phyloP scores from a whole-genome alignment of 2,113 vertebrate genomes.

The Sciurus niger region DNA sequence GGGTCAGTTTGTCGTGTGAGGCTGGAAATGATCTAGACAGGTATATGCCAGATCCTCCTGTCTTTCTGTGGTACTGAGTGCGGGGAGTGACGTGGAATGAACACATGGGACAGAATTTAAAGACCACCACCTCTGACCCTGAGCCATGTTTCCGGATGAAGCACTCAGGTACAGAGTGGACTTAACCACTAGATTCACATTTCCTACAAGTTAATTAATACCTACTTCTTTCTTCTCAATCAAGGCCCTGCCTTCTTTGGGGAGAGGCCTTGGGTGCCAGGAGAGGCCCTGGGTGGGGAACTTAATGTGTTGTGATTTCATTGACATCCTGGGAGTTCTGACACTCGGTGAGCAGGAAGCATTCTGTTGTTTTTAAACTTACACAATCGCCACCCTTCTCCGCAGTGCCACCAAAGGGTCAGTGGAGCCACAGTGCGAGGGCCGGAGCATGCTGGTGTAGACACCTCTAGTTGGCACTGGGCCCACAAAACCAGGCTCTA shows the following conservation, averaged over 20 bases:
- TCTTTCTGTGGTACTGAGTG: background rate
- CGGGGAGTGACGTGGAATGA: background rate
- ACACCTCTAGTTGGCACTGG: background rate
- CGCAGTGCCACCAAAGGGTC: background rate
- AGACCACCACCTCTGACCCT: background rate
- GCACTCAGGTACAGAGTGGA: background rate
- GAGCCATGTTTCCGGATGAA: background rate
- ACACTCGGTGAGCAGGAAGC: background rate
- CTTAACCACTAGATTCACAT: background rate
- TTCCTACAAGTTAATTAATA: background rate
- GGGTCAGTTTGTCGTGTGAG: background rate
- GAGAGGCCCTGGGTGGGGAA: background rate
- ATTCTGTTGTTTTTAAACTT: background rate
- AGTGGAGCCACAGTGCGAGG: background rate
- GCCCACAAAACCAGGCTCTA: background rate
- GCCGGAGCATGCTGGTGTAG: accelerated
- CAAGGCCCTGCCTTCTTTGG: background rate
- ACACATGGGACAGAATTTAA: background rate
- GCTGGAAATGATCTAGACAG: background rate
- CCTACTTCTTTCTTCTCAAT: background rate
- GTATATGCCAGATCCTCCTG: background rate
- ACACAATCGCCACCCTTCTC: background rate
- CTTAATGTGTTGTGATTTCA: background rate
- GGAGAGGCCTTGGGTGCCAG: background rate
- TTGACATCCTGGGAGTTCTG: background rate